These are phyloP conservation scores for Xiphophorus birchmanni DNA, from an alignment of 2,797 vertebrate genomes.

Conservation along the genomic window DNA sequence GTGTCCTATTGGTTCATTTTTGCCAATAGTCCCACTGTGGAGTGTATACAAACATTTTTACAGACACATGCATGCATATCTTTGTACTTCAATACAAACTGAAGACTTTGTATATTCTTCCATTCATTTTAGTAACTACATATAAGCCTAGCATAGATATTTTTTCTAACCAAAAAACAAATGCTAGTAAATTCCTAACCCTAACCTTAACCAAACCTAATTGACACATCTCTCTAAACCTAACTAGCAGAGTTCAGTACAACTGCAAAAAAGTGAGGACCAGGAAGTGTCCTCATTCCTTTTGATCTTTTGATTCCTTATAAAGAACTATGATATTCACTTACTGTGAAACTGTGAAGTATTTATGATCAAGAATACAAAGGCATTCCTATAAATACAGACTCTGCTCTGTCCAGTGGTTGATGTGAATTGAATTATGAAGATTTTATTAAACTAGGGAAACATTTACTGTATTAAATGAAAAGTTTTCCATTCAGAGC, in stretches of 20 bases:
- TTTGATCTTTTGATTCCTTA: no score
- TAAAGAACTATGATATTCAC: background rate
- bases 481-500: background rate
- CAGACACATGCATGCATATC: background rate
- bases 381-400: background rate
- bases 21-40: conserved; percentile 69
- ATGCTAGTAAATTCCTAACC: no score
- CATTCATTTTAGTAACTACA: no score
- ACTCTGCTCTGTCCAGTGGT: background rate
- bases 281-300: no score
- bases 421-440: background rate
- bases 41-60: conserved; percentile 47
- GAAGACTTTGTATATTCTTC: no score
- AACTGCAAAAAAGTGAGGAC: no score
- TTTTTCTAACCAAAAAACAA: no score
- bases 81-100: no score
- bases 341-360: background rate
- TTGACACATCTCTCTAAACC: no score
- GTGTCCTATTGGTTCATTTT: conserved; percentile 62
- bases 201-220: no score
- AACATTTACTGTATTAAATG: background rate
- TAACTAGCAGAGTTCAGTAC: no score
- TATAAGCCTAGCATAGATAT: no score
- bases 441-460: background rate
- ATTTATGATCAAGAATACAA: background rate